These are phyloP conservation scores for Clarias laeviceps DNA, from an alignment of 2,797 vertebrate species.

Conservation along the genomic window DNA sequence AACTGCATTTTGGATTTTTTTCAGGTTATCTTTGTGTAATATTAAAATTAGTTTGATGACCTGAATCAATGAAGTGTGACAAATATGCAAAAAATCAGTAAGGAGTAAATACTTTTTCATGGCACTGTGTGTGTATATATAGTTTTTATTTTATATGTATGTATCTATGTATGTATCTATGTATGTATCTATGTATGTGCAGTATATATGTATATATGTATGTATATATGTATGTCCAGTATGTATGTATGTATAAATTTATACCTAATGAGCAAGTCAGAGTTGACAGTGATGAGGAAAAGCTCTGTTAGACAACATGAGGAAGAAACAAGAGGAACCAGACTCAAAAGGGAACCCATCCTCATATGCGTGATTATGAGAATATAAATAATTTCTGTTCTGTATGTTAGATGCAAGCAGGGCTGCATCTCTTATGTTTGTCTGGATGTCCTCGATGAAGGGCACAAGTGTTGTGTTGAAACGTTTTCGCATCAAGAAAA, in stretches of 20 bases:
- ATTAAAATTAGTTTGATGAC: no score
- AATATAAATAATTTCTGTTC: not conserved
- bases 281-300: not conserved
- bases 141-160: no score
- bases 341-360: not conserved
- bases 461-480: not conserved
- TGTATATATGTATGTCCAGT: no score
- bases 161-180: no score
- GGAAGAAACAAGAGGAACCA: not conserved
- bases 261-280: not conserved
- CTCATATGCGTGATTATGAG: not conserved
- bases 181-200: no score
- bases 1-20: no score
- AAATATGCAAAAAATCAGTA: no score
- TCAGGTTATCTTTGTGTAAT: no score
- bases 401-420: not conserved
- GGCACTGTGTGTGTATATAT: no score
- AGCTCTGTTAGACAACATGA: not conserved
- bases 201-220: no score
- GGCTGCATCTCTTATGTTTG: not conserved
- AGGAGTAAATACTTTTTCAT: no score
- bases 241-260: not conserved
- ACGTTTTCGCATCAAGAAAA: not conserved
- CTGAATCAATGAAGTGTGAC: no score
- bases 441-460: not conserved